Percentiles rank a stretch among this genome's conserved stretches.
These are phyloP conservation scores for Smutsia gigantea DNA, from an alignment of 2,797 vertebrate genomes.

Conservation along the genomic window DNA sequence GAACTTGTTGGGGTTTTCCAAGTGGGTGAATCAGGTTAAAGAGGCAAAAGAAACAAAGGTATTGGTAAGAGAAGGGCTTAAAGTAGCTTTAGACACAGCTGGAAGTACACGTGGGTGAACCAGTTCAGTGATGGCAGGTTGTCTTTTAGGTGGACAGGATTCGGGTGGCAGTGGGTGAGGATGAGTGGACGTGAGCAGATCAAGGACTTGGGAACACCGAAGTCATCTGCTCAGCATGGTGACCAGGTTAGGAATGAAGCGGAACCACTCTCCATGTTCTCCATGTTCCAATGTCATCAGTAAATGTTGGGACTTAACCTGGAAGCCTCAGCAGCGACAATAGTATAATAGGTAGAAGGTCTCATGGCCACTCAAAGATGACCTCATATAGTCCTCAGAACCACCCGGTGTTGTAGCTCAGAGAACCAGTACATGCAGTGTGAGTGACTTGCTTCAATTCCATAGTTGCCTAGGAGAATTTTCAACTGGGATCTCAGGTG, in stretches of 20 bases:
- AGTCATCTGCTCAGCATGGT: background rate
- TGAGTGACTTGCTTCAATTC: background rate
- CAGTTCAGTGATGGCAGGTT: background rate
- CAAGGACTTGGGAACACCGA: background rate
- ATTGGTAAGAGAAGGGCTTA: background rate
- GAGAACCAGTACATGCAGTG: fast-evolving
- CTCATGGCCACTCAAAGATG: background rate
- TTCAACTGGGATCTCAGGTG: background rate
- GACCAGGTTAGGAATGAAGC: background rate
- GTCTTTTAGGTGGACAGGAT: background rate
- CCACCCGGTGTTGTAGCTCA: background rate
- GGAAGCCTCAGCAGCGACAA: background rate
- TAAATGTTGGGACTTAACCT: background rate
- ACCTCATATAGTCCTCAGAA: background rate
- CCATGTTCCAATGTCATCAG: fast-evolving
- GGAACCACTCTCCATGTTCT: background rate
- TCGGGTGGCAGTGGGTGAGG: background rate
- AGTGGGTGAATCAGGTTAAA: background rate
- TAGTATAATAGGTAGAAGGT: background rate
- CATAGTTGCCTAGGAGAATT: background rate
- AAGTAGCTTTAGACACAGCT: background rate
- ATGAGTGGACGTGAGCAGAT: background rate
- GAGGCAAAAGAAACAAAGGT: background rate
- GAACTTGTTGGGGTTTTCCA: background rate
- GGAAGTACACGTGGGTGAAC: background rate